Conservation (phyloP, 2,797 vertebrate species). For the Rhinogobio ventralis region DNA sequence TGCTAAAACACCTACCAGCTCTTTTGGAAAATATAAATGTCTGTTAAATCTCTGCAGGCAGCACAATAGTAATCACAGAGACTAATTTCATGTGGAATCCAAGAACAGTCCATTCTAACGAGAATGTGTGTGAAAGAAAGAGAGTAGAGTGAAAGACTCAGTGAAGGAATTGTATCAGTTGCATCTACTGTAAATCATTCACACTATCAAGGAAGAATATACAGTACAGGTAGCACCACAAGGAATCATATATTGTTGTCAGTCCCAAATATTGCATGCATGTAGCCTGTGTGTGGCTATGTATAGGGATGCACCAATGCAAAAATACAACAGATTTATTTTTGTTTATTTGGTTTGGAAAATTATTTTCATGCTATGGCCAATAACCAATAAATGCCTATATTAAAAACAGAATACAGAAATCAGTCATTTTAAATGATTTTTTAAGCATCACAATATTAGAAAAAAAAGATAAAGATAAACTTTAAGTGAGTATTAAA, state of each 20-base stretch:
- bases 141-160: not conserved
- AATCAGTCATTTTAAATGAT: not conserved
- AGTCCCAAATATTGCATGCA: too few relatives aligned
- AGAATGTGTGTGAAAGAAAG: not conserved
- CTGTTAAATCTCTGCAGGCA: constrained; percentile 27
- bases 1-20: constrained; percentile 9
- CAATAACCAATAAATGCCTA: too few relatives aligned
- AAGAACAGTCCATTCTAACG: not conserved
- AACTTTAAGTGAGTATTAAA: not conserved
- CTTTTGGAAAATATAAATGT: constrained; percentile 35
- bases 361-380: too few relatives aligned
- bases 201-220: too few relatives aligned
- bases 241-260: too few relatives aligned
- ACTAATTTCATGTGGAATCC: constrained; percentile 2
- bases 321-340: too few relatives aligned
- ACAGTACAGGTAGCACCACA: too few relatives aligned
- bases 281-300: too few relatives aligned
- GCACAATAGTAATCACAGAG: constrained; percentile 18
- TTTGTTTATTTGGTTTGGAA: too few relatives aligned
- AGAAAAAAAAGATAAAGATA: not conserved
- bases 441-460: not conserved
- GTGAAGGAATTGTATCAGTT: too few relatives aligned
- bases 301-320: too few relatives aligned
- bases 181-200: too few relatives aligned
- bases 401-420: not conserved